A percentile compares a stretch with the other conserved stretches of the same genome.
These are phyloP conservation scores for Drosophila ficusphila DNA, from an alignment of 1,140 invertebrate species.

Conservation along the genomic window DNA sequence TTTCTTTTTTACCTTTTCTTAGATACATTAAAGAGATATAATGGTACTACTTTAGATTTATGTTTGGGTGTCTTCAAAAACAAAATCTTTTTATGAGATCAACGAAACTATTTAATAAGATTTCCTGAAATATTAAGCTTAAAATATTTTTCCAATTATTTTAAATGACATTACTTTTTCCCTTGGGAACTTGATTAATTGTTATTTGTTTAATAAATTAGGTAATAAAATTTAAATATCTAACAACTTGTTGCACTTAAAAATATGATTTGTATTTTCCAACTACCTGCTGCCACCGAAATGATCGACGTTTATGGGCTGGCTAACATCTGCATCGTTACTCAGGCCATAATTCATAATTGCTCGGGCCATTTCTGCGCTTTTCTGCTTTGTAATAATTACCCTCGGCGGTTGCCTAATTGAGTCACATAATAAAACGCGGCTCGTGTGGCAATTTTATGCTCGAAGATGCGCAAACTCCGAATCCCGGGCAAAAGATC, in stretches of 20 bases:
- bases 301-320: neutral
- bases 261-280: neutral
- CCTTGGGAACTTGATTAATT: too few relatives aligned
- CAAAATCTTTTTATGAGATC: too few relatives aligned
- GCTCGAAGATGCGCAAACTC: conserved; percentile 41
- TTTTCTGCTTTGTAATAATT: conserved; percentile 29
- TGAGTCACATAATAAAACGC: conserved; percentile 61
- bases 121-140: too few relatives aligned
- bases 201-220: too few relatives aligned
- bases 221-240: too few relatives aligned
- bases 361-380: neutral
- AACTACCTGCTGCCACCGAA: neutral
- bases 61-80: too few relatives aligned
- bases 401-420: conserved; percentile 41
- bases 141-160: too few relatives aligned
- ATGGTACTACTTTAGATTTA: too few relatives aligned
- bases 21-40: too few relatives aligned
- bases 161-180: too few relatives aligned
- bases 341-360: conserved; percentile 12
- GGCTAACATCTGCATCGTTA: neutral
- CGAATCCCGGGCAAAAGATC: neutral
- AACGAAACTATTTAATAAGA: too few relatives aligned
- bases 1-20: too few relatives aligned
- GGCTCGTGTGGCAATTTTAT: conserved; percentile 49
- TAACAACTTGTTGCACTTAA: neutral